Percentiles rank a stretch among this genome's conserved stretches.
Evolutionary conservation across 2,797 vertebrate genomes (phyloP).

Genomic region (Melopsittacus undulatus): DNA sequence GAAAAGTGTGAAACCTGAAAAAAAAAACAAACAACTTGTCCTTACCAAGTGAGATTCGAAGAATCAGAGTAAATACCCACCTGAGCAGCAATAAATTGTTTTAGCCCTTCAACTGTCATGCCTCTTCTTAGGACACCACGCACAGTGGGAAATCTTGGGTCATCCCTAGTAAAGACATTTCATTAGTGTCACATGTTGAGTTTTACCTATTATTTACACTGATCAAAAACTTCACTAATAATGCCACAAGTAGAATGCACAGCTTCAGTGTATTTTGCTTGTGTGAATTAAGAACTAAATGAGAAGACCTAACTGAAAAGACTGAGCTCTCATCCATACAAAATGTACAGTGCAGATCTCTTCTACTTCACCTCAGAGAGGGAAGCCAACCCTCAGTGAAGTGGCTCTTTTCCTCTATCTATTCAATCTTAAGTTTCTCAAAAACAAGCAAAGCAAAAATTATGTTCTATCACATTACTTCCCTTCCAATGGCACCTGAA

Average conservation of each 20-base stretch:
- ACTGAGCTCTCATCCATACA: not conserved
- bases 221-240: not conserved
- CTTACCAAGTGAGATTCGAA: not conserved
- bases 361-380: not conserved
- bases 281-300: not conserved
- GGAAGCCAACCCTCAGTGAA: not conserved
- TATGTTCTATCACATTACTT: not conserved
- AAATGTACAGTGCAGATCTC: not conserved
- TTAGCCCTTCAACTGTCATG: constrained; percentile 97
- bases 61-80: constrained; percentile 64
- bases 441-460: not conserved
- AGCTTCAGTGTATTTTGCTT: not conserved
- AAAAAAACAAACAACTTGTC: not conserved
- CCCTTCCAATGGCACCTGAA: not conserved
- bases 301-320: not conserved
- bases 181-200: not conserved
- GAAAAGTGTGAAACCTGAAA: not conserved
- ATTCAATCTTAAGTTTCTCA: not conserved
- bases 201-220: not conserved
- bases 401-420: not conserved
- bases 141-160: constrained; percentile 97
- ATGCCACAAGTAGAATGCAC: accelerated
- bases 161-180: constrained; percentile 83
- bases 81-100: constrained; percentile 98
- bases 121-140: constrained; percentile 95